A percentile compares a stretch with the other conserved stretches of the same genome.
These are phyloP conservation scores for Ctena decussata DNA, from an alignment of 2,888 invertebrate species.

Conservation along the genomic window DNA sequence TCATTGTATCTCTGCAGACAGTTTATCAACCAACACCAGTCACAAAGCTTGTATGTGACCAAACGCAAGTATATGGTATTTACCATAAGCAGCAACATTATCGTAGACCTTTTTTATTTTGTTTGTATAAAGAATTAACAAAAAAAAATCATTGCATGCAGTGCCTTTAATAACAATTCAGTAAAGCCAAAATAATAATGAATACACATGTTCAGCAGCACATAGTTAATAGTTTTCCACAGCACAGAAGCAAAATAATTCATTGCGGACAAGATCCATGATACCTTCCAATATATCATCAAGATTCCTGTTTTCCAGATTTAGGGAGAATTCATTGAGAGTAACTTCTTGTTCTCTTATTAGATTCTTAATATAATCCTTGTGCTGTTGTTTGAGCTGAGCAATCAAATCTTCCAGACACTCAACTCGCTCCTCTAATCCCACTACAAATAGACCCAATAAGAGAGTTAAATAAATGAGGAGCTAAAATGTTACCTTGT, in stretches of 20 bases:
- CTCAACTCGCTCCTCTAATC: constrained; percentile 32
- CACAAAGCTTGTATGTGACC: too few species aligned
- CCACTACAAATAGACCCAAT: not conserved
- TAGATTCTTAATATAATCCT: constrained; percentile 58
- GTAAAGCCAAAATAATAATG: not conserved
- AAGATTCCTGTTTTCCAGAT: constrained; percentile 35
- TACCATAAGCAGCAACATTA: too few species aligned
- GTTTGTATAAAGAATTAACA: too few species aligned
- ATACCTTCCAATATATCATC: constrained; percentile 10
- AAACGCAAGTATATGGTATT: too few species aligned
- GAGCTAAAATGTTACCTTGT: constrained; percentile 30
- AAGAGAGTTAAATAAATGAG: not conserved
- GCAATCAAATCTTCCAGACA: constrained; percentile 48
- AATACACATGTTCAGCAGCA: not conserved
- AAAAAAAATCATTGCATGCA: not conserved
- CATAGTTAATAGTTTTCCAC: not conserved
- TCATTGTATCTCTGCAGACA: too few species aligned
- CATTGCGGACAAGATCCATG: not conserved
- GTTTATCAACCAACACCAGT: too few species aligned
- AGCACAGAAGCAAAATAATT: not conserved
- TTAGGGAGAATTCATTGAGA: constrained; percentile 61
- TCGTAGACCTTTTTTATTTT: too few species aligned
- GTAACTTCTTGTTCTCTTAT: constrained; percentile 56
- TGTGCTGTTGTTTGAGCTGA: constrained; percentile 72
- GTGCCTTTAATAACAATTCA: too few species aligned